Evolutionary conservation across 2,113 vertebrate genomes (phyloP), one percentile per base, ranked within the genome.

Genomic region (Pogona vitticeps): DNA sequence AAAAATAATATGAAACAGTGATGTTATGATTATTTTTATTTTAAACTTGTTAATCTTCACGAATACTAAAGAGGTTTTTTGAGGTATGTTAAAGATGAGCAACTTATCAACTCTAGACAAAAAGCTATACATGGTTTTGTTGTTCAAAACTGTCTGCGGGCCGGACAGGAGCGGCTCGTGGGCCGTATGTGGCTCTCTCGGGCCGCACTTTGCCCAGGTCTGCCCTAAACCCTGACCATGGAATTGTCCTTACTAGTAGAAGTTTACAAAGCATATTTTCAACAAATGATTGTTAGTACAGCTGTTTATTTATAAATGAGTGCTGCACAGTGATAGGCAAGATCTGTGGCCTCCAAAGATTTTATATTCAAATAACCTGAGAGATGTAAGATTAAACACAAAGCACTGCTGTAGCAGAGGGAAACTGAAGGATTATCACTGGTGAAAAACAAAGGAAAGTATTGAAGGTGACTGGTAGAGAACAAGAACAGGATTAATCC

Each of bases 321-420:
- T 91, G 90, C 80, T 94, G 91, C 90, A 88, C 87, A 91, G 72
- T 91, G 93, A 92, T 92, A 94, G 92, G 88, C 88, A 88, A 52
- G 80, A 83, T 33, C 90, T 91, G 65, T 90, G 88, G 93, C 91
- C 94, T 92, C 92, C 89, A 91, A 95, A 94, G 93, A 92, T 83
- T 93, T 93, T 92, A 91, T 93, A 95, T 95, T 92, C 94, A 94
- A 95, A 95, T 94, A 91, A 93, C 87, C 79, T 90, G 91, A 90
- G 92, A 93, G 86, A 94, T 83, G 90, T 0, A 21, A 90, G 90
- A 94, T 77, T 91, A 92, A 93, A 89, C 85, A 93, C 68, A 92
- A 93, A 94, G 91, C 86, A 91, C 89, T 90, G 88, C 26, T 86
- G 36, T 86, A 85, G 84, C 80, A 20, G 90, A 82, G 80, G 94